A percentile compares a stretch with the other conserved stretches of the same genome.
Evolutionary conservation across 2,797 vertebrate genomes (phyloP).

Genomic region (Hozukius guyotensis): DNA sequence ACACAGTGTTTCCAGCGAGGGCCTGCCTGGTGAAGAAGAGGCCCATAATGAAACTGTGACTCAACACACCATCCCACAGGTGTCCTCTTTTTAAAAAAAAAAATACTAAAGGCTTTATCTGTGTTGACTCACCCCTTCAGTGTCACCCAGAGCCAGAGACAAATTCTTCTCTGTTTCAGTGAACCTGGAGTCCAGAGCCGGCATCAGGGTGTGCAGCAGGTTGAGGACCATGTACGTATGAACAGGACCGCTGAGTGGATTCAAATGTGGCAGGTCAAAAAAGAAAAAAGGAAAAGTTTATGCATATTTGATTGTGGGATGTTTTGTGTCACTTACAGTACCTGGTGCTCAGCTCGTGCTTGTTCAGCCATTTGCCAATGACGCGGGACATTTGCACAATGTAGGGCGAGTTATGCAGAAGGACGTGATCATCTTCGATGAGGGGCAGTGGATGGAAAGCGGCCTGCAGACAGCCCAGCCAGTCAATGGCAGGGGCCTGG

Average conservation of each 20-base stretch:
- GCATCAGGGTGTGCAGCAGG: slow-evolving; percentile 82
- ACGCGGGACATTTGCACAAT: slow-evolving; percentile 87
- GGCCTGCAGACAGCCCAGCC: slow-evolving; percentile 88
- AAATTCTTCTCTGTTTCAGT: slow-evolving; percentile 67
- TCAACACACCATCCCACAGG: background rate
- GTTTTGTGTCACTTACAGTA: slow-evolving; percentile 50
- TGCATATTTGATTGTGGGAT: background rate
- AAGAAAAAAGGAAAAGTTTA: background rate
- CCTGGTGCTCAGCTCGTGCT: slow-evolving; percentile 64
- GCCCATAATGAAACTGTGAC: slow-evolving; percentile 5
- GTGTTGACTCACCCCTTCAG: slow-evolving; percentile 61
- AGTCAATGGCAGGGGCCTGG: slow-evolving; percentile 89
- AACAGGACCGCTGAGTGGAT: slow-evolving; percentile 69
- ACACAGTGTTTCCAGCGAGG: slow-evolving; percentile 83
- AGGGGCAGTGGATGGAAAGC: slow-evolving; percentile 84
- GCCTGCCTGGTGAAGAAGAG: slow-evolving; percentile 53
- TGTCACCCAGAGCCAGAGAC: slow-evolving; percentile 57
- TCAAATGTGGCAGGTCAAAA: slow-evolving; percentile 13
- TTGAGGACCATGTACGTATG: slow-evolving; percentile 84
- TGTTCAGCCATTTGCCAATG: slow-evolving; percentile 72
- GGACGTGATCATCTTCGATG: slow-evolving; percentile 82
- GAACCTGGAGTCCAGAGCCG: slow-evolving; percentile 83
- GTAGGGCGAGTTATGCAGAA: slow-evolving; percentile 91
- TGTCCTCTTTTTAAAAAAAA: background rate
- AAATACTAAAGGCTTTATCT: background rate